Conservation (phyloP, 2,888 invertebrate genomes). For the Nephrocerus scutellatus region DNA sequence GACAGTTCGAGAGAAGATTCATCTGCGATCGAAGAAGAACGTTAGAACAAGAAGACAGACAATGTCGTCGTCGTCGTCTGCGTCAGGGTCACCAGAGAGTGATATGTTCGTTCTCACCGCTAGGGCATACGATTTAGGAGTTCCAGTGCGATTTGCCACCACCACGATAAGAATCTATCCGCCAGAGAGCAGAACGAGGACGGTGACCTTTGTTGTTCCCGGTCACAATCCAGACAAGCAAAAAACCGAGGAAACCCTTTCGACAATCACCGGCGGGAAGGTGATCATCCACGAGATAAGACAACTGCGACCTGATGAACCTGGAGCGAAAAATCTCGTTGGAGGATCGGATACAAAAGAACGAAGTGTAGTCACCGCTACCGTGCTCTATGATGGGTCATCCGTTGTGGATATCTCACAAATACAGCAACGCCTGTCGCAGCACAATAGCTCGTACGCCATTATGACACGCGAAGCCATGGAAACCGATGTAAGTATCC, state of each 20-base stretch:
- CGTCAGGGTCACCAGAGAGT: constrained; percentile 36
- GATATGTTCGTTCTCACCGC: constrained; percentile 59
- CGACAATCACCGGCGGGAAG: constrained; percentile 70
- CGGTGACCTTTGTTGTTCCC: constrained; percentile 76
- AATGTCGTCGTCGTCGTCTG: constrained; percentile 18
- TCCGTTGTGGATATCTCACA: constrained; percentile 65
- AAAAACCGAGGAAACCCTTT: constrained; percentile 67
- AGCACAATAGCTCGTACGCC: constrained; percentile 43
- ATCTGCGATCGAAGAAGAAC: constrained; percentile 42
- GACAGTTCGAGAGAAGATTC: constrained; percentile 52
- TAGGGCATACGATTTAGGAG: constrained; percentile 77
- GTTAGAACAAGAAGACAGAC: constrained; percentile 28
- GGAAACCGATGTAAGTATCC: constrained; percentile 39
- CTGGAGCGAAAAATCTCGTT: constrained; percentile 52
- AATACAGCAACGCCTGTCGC: constrained; percentile 58
- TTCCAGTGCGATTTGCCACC: constrained; percentile 67
- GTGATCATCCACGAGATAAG: constrained; percentile 69
- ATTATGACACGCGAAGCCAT: constrained; percentile 38
- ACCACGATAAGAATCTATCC: constrained; percentile 71
- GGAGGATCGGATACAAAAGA: constrained; percentile 51
- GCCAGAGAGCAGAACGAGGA: constrained; percentile 66
- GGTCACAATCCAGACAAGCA: constrained; percentile 66
- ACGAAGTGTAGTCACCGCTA: constrained; percentile 66
- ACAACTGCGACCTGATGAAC: constrained; percentile 55
- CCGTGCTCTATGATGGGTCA: constrained; percentile 60